These are phyloP conservation scores for Stomatorhinus ivindoensis DNA, from an alignment of 2,113 vertebrate species.

Conservation along the genomic window DNA sequence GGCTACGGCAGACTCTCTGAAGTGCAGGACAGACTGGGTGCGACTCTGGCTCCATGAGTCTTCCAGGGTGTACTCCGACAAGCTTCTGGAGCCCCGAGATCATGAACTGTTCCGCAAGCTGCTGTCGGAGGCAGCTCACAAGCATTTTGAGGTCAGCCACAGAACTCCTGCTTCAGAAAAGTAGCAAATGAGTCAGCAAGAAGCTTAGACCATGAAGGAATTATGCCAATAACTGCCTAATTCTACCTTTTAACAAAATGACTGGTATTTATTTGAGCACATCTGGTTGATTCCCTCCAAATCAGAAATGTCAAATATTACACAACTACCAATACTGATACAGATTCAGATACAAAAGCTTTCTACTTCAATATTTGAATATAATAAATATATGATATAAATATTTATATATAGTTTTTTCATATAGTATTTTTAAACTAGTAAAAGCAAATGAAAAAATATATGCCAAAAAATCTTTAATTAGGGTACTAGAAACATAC, in stretches of 20 bases:
- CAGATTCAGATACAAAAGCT: too few relatives aligned
- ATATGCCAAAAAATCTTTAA: too few relatives aligned
- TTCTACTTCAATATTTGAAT: too few relatives aligned
- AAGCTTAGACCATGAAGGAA: background rate
- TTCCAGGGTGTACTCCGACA: conserved; percentile 66
- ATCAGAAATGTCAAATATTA: background rate
- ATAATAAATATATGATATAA: too few relatives aligned
- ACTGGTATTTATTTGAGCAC: background rate
- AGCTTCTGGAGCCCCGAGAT: conserved; percentile 60
- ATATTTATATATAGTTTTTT: too few relatives aligned
- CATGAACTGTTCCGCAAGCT: conserved; percentile 62
- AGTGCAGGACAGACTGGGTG: conserved; percentile 50
- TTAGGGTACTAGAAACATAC: too few relatives aligned
- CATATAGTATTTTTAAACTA: too few relatives aligned
- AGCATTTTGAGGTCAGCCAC: conserved; percentile 61
- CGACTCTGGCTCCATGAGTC: conserved; percentile 67
- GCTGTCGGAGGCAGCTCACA: conserved; percentile 52
- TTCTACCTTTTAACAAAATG: background rate
- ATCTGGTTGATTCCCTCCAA: background rate
- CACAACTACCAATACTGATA: background rate
- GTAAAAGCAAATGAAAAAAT: too few relatives aligned
- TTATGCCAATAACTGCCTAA: background rate
- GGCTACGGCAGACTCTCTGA: conserved; percentile 57
- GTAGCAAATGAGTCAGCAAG: background rate
- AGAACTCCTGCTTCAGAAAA: background rate